These are phyloP conservation scores for Troides oblongomaculatus DNA, from an alignment of 2,888 invertebrate genomes.

Conservation along the genomic window DNA sequence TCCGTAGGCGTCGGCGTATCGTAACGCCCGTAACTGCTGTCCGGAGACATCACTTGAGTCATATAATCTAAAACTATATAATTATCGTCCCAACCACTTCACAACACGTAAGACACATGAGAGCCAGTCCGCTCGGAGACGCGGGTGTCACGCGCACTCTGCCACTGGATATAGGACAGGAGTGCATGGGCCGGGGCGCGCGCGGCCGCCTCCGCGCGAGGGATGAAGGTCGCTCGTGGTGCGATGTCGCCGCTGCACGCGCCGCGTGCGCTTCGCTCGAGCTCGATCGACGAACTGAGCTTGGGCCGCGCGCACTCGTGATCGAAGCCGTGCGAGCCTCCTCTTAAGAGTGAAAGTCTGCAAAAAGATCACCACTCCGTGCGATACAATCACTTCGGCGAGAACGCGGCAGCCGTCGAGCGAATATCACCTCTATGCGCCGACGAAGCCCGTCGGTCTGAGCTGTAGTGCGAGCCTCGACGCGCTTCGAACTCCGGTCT, in stretches of 20 bases:
- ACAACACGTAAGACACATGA: slow-evolving; percentile 73
- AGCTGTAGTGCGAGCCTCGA: slow-evolving; percentile 82
- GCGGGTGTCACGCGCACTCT: slow-evolving; percentile 54
- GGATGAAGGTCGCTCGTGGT: slow-evolving; percentile 73
- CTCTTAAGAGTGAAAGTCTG: slow-evolving; percentile 81
- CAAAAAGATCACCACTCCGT: slow-evolving; percentile 76
- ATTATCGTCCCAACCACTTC: slow-evolving; percentile 62
- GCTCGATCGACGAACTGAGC: slow-evolving; percentile 81
- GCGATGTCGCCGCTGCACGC: slow-evolving; percentile 57
- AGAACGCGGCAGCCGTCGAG: slow-evolving; percentile 57
- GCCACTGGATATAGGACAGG: slow-evolving; percentile 65
- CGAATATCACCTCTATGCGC: slow-evolving; percentile 76
- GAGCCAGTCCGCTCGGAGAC: slow-evolving; percentile 48
- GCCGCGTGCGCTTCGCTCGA: slow-evolving; percentile 73
- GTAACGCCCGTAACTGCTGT: slow-evolving; percentile 82
- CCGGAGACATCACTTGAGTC: slow-evolving; percentile 83
- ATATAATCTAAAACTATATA: slow-evolving; percentile 54
- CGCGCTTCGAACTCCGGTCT: slow-evolving; percentile 89
- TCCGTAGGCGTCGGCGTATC: slow-evolving; percentile 79
- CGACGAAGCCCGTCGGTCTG: slow-evolving; percentile 75
- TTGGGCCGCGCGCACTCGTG: slow-evolving; percentile 66
- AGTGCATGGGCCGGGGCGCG: slow-evolving; percentile 61
- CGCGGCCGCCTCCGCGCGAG: slow-evolving; percentile 63
- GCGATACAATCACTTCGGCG: slow-evolving; percentile 77
- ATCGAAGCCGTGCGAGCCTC: slow-evolving; percentile 64